These are phyloP conservation scores for Crossaster papposus DNA, from an alignment of 53 echinoderm and acorn worm species.

Conservation along the genomic window DNA sequence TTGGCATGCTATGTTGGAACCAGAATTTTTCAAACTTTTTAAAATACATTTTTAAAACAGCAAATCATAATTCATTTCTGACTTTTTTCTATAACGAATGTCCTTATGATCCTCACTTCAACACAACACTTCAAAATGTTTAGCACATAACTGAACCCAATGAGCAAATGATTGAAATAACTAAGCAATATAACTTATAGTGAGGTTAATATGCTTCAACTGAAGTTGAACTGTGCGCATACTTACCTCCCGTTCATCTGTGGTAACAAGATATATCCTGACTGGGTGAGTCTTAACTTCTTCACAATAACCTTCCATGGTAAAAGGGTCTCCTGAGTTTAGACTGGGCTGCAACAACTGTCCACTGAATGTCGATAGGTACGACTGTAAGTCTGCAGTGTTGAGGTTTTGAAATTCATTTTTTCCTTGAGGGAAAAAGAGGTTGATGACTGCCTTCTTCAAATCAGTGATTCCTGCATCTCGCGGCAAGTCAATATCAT, in stretches of 20 bases:
- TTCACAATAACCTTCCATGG: background rate
- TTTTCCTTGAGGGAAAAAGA: background rate
- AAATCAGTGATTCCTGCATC: background rate
- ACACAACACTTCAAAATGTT: background rate
- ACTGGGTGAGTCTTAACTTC: constrained; percentile 8
- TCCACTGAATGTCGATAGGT: constrained; percentile 3
- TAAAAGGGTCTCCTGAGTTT: background rate
- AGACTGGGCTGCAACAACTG: background rate
- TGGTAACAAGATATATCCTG: constrained; percentile 3
- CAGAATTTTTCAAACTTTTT: background rate
- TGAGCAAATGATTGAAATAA: background rate
- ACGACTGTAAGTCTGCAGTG: background rate
- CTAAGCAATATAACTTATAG: too few species aligned
- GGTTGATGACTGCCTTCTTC: background rate
- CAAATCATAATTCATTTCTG: background rate
- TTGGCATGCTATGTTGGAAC: constrained; percentile 6
- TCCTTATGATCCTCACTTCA: background rate
- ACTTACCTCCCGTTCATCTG: background rate
- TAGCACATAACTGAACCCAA: background rate
- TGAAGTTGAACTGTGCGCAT: too few species aligned
- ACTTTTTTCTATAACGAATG: background rate
- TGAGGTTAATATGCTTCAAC: background rate
- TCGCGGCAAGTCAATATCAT: background rate
- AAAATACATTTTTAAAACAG: background rate
- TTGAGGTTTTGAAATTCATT: background rate